Evolutionary conservation across 2,888 invertebrate genomes (phyloP).

Genomic region (Panzeria rudis): DNA sequence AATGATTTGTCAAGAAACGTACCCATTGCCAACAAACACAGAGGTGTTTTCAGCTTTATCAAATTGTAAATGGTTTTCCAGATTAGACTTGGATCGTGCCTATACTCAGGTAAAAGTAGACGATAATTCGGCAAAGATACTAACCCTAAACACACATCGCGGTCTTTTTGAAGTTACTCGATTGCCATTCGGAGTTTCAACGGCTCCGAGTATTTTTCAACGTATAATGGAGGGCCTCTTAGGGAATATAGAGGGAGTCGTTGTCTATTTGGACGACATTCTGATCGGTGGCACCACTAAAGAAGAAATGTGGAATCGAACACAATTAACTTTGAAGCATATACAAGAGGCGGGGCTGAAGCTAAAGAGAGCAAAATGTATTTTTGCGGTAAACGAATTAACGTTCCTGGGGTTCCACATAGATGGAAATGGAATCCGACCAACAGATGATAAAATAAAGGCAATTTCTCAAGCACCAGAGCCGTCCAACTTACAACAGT

Average conservation of each 20-base stretch:
- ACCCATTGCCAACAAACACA: conserved; percentile 39
- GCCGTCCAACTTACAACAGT: conserved; percentile 26
- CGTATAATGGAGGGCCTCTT: conserved; percentile 56
- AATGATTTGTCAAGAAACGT: conserved; percentile 46
- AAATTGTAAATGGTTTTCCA: conserved; percentile 48
- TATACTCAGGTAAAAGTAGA: conserved; percentile 45
- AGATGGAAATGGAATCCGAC: conserved; percentile 27
- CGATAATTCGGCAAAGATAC: conserved; percentile 14
- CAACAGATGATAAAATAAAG: conserved; percentile 44
- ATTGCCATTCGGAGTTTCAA: conserved; percentile 57
- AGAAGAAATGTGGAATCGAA: conserved; percentile 29
- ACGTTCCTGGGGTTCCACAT: conserved; percentile 46
- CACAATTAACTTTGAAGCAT: not conserved
- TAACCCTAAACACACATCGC: conserved; percentile 52
- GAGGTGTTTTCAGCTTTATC: not conserved
- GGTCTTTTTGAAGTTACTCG: conserved; percentile 52
- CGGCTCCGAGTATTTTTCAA: conserved; percentile 63
- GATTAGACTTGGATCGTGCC: conserved; percentile 23
- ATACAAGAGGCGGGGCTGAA: conserved; percentile 23
- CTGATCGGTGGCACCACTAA: conserved; percentile 22
- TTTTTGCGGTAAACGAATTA: conserved; percentile 33
- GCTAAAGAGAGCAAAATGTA: conserved; percentile 33
- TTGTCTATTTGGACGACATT: conserved; percentile 61
- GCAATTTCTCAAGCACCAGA: conserved; percentile 45
- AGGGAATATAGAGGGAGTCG: conserved; percentile 40